phyloP scores from a whole-genome alignment of 2,113 vertebrate species.

The Stigmatopora nigra region DNA sequence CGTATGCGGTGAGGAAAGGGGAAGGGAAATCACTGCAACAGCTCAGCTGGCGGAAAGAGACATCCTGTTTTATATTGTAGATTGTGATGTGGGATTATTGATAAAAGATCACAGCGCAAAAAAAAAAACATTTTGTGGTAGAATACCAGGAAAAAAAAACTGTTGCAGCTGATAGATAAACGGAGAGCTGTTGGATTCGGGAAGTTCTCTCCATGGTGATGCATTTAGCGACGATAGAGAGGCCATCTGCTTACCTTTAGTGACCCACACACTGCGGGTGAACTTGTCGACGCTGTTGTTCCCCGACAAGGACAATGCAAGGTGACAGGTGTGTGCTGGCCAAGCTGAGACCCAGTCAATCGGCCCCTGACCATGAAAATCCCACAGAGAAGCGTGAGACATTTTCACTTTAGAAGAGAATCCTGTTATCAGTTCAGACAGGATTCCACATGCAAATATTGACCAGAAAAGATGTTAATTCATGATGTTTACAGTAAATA shows the following conservation, averaged over 20 bases:
- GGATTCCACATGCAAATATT: conserved; percentile 14
- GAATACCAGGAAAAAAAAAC: conserved; percentile 24
- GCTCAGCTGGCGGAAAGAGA: conserved; percentile 29
- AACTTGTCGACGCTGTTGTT: conserved; percentile 9
- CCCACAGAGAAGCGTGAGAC: conserved; percentile 19
- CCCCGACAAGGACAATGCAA: conserved; percentile 34
- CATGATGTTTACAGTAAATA: conserved; percentile 15
- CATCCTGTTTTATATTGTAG: conserved; percentile 24
- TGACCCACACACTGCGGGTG: conserved; percentile 18
- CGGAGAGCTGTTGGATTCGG: conserved; percentile 2
- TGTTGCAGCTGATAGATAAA: conserved; percentile 11
- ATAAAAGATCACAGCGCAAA: conserved; percentile 35
- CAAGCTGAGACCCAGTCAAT: conserved; percentile 22
- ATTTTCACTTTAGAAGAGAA: conserved; percentile 19
- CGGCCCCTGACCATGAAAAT: conserved; percentile 12
- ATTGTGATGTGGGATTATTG: conserved; percentile 30
- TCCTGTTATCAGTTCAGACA: conserved; percentile 40
- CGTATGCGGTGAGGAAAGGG: conserved; percentile 48
- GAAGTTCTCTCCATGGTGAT: not conserved
- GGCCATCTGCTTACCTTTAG: conserved; percentile 25
- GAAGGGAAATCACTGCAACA: conserved; percentile 50
- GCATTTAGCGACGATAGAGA: conserved; percentile 6
- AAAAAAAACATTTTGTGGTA: conserved; percentile 25
- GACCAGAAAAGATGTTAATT: conserved; percentile 30
- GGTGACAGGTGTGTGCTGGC: conserved; percentile 52